Percentiles rank a stretch among this genome's conserved stretches.
Evolutionary conservation across 2,888 invertebrate species (phyloP).

Genomic region (Andrena chrysosceles): DNA sequence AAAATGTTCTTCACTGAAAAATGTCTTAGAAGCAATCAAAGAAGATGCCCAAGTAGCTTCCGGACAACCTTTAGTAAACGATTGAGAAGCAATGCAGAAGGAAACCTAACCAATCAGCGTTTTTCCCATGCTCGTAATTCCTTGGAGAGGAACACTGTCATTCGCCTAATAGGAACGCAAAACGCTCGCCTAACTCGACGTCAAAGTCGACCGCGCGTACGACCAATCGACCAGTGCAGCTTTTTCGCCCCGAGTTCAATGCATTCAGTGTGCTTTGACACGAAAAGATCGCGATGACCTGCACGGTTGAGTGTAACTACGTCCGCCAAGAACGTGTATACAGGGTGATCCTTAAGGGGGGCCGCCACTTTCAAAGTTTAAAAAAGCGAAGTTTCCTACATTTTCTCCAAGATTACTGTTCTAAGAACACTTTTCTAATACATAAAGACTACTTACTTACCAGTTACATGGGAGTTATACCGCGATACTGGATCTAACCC

Average conservation of each 20-base stretch:
- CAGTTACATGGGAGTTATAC: too few relatives aligned
- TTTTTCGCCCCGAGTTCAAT: conserved; percentile 32
- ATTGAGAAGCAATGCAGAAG: conserved; percentile 14
- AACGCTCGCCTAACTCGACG: conserved; percentile 36
- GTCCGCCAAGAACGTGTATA: conserved; percentile 37
- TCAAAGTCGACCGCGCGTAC: conserved; percentile 27
- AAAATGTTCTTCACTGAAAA: neutral
- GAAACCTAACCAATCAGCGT: conserved; percentile 11
- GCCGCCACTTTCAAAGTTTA: neutral
- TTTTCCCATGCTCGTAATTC: conserved; percentile 53
- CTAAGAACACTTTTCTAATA: too few relatives aligned
- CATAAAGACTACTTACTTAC: too few relatives aligned
- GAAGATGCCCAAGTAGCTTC: neutral
- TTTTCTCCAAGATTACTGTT: too few relatives aligned
- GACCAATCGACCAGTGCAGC: conserved; percentile 29
- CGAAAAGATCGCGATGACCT: conserved; percentile 76
- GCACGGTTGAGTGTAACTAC: conserved; percentile 56
- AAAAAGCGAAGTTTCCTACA: too few relatives aligned
- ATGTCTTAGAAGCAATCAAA: neutral
- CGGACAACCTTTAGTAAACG: neutral
- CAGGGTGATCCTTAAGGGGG: neutral
- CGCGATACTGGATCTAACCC: too few relatives aligned
- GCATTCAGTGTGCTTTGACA: conserved; percentile 65
- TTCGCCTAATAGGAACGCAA: conserved; percentile 47
- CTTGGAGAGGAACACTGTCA: conserved; percentile 44